A percentile compares a stretch with the other conserved stretches of the same genome.
These are phyloP conservation scores for Rhea pennata DNA, from an alignment of 2,113 vertebrate genomes.

Conservation along the genomic window DNA sequence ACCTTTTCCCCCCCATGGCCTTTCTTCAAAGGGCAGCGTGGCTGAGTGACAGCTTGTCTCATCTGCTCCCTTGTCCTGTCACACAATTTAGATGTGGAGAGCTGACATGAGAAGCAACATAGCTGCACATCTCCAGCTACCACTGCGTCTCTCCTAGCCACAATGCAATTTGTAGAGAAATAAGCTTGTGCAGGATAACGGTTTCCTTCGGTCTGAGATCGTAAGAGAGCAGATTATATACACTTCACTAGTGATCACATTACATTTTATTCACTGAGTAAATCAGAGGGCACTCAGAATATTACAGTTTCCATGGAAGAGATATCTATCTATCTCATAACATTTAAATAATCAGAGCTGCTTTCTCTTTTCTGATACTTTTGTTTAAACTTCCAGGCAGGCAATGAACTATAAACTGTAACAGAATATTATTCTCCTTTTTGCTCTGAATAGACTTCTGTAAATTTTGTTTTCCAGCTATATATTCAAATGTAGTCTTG, in stretches of 20 bases:
- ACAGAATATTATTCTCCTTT: not conserved
- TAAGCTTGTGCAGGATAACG: conserved; percentile 33
- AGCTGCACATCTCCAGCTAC: conserved; percentile 80
- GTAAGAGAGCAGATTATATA: conserved; percentile 19
- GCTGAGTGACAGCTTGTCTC: conserved; percentile 95
- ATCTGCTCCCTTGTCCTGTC: conserved; percentile 89
- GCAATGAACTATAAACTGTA: not conserved
- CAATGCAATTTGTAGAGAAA: conserved; percentile 62
- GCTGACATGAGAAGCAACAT: conserved; percentile 81
- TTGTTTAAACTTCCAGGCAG: not conserved
- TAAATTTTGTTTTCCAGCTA: not conserved
- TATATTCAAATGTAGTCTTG: not conserved
- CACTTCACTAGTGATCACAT: conserved; percentile 38
- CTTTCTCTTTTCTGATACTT: not conserved
- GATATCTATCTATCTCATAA: not conserved
- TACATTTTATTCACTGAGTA: not conserved
- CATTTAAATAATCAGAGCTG: not conserved
- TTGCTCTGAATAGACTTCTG: not conserved
- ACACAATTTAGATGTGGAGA: conserved; percentile 78
- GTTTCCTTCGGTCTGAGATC: conserved; percentile 44
- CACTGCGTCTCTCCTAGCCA: conserved; percentile 70
- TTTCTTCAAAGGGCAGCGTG: conserved; percentile 93
- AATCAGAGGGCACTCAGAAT: not conserved
- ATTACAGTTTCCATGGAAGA: not conserved
- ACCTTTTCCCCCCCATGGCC: conserved; percentile 91